These are phyloP conservation scores for Haliclystus octoradiatus DNA, from an alignment of 30 jellyfish, hydroid and myxozoan genomes.

Conservation along the genomic window DNA sequence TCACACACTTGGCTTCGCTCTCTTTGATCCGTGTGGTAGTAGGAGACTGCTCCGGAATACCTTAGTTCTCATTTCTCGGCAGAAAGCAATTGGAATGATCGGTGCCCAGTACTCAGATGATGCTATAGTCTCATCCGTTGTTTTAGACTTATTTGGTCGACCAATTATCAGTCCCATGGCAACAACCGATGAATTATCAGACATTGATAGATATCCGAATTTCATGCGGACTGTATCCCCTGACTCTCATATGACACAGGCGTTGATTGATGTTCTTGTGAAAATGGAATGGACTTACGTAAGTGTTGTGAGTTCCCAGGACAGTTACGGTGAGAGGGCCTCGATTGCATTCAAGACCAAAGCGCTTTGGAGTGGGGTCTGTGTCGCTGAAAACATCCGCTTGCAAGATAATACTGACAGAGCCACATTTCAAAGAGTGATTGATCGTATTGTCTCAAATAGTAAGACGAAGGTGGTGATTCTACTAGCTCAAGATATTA, in stretches of 20 bases:
- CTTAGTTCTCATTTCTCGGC: constrained; percentile 5
- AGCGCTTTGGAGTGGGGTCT: constrained; percentile 30
- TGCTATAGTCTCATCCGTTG: constrained; percentile 36
- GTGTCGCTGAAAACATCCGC: constrained; percentile 24
- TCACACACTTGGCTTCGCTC: constrained; percentile 27
- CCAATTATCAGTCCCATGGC: constrained; percentile 48
- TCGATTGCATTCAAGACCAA: constrained; percentile 16
- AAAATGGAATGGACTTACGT: constrained; percentile 45
- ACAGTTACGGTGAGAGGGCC: constrained; percentile 48
- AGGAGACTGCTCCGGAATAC: constrained; percentile 15
- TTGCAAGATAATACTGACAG: constrained; percentile 9
- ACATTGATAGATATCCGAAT: constrained; percentile 18
- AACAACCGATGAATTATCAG: constrained; percentile 48
- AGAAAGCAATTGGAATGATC: constrained; percentile 23
- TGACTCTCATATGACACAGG: constrained; percentile 25
- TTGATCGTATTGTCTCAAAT: constrained; percentile 12
- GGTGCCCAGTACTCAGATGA: constrained; percentile 72
- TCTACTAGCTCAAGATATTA: constrained; percentile 24
- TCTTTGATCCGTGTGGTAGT: constrained; percentile 55
- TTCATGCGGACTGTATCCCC: constrained; percentile 70
- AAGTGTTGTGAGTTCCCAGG: constrained; percentile 34
- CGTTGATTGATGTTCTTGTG: constrained; percentile 37
- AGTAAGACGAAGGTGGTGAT: constrained; percentile 17
- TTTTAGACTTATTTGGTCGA: constrained; percentile 42
- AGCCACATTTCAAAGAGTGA: neutral